phyloP scores from a whole-genome alignment of 2,888 invertebrate genomes.

The Laspeyria flexula region DNA sequence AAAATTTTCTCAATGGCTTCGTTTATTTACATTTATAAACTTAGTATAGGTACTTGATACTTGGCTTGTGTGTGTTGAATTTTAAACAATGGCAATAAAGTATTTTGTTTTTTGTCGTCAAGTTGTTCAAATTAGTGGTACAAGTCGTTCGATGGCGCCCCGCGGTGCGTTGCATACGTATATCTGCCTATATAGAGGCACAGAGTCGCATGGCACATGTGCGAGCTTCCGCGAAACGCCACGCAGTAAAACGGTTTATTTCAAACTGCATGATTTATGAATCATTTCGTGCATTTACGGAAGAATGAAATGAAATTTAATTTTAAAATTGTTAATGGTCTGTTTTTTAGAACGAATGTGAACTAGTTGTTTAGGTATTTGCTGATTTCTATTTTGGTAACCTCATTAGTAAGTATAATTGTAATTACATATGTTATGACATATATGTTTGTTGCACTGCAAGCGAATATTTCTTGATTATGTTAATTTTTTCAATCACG shows the following conservation, averaged over 20 bases:
- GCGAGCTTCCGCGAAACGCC: slow-evolving; percentile 58
- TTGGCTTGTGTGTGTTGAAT: neutral
- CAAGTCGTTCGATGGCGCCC: slow-evolving; percentile 24
- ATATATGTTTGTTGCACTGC: too few relatives aligned
- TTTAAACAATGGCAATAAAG: slow-evolving; percentile 25
- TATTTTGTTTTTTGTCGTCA: slow-evolving; percentile 22
- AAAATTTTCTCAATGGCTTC: neutral
- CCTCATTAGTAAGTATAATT: neutral
- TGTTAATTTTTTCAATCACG: too few relatives aligned
- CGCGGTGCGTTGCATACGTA: slow-evolving; percentile 21
- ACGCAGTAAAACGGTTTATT: slow-evolving; percentile 51
- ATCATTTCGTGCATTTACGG: slow-evolving; percentile 17
- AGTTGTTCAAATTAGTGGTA: slow-evolving; percentile 41
- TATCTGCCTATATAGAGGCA: too few relatives aligned
- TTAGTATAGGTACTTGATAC: neutral
- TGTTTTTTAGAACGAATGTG: too few relatives aligned
- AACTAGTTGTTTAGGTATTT: too few relatives aligned
- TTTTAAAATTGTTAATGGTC: neutral
- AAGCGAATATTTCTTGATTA: too few relatives aligned
- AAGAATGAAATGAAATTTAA: slow-evolving; percentile 7
- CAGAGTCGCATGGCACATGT: slow-evolving; percentile 33
- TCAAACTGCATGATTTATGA: slow-evolving; percentile 53
- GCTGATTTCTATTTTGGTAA: neutral
- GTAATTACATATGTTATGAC: neutral
- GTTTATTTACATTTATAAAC: slow-evolving; percentile 18